These are phyloP conservation scores for Abrostola tripartita DNA, from an alignment of 2,888 invertebrate genomes.

Conservation along the genomic window DNA sequence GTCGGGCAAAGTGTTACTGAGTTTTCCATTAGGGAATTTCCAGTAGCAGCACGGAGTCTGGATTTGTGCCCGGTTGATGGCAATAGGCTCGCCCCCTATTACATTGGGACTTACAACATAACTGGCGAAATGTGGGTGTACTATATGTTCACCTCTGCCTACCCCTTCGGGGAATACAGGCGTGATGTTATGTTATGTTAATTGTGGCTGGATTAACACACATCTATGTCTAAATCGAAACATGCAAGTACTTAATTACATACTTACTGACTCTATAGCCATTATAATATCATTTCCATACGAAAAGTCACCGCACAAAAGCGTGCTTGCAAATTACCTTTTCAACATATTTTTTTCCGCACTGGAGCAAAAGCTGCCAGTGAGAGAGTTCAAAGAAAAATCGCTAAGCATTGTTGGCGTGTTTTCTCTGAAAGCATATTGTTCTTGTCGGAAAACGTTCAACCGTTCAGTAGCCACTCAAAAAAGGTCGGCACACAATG, in stretches of 20 bases:
- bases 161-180: no score
- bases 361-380: slow-evolving; percentile 21
- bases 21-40: no score
- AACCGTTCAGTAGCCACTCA: slow-evolving; percentile 23
- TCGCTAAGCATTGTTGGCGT: slow-evolving; percentile 42
- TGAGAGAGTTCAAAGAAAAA: slow-evolving; percentile 46
- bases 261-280: not conserved
- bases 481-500: slow-evolving; percentile 25
- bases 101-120: no score
- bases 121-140: no score
- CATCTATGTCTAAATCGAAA: slow-evolving; percentile 1
- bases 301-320: slow-evolving; percentile 4
- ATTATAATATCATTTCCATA: slow-evolving; percentile 12
- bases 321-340: slow-evolving; percentile 33
- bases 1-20: no score
- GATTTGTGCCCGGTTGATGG: no score
- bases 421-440: slow-evolving; percentile 47
- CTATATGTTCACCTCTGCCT: no score
- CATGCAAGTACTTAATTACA: not conserved
- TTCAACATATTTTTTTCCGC: slow-evolving; percentile 27
- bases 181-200: no score
- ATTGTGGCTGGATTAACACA: no score
- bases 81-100: no score
- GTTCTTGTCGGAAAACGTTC: slow-evolving; percentile 42
- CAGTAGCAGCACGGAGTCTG: no score